Evolutionary conservation across 2,113 vertebrate genomes (phyloP).

Genomic region (Bos indicus): DNA sequence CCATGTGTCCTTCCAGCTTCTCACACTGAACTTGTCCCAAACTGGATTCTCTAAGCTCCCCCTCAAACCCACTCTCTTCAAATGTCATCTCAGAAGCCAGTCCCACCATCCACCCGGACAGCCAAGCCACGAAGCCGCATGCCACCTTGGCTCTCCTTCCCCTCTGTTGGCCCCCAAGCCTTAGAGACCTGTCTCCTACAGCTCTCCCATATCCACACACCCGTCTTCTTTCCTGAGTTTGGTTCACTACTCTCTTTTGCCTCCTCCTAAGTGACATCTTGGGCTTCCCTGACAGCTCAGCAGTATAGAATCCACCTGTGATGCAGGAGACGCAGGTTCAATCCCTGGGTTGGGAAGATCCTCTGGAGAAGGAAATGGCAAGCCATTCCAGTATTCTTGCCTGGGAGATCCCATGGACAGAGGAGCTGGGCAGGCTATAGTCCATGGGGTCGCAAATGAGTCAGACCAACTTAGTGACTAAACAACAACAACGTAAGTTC

Average conservation of each 20-base stretch:
- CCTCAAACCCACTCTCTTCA: neutral
- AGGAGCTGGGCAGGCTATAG: neutral
- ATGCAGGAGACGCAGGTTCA: neutral
- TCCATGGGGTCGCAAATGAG: neutral
- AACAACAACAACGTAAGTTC: neutral
- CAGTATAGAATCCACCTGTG: neutral
- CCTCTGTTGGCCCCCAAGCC: neutral
- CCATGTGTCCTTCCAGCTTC: neutral
- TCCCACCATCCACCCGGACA: neutral
- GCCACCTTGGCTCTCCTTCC: too few species aligned
- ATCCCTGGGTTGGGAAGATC: neutral
- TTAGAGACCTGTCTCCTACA: neutral
- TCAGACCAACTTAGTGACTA: neutral
- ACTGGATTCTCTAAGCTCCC: neutral
- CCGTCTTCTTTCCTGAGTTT: neutral
- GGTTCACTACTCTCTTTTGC: neutral
- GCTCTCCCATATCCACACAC: neutral
- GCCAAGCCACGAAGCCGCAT: neutral
- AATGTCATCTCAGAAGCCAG: neutral
- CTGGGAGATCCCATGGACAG: neutral
- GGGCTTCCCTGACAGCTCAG: neutral
- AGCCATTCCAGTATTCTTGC: neutral
- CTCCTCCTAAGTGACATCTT: neutral
- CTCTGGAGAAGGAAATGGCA: neutral
- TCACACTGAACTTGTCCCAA: neutral